Evolutionary conservation across 2,797 vertebrate species (phyloP).

Genomic region (Rhodeus uyekii): DNA sequence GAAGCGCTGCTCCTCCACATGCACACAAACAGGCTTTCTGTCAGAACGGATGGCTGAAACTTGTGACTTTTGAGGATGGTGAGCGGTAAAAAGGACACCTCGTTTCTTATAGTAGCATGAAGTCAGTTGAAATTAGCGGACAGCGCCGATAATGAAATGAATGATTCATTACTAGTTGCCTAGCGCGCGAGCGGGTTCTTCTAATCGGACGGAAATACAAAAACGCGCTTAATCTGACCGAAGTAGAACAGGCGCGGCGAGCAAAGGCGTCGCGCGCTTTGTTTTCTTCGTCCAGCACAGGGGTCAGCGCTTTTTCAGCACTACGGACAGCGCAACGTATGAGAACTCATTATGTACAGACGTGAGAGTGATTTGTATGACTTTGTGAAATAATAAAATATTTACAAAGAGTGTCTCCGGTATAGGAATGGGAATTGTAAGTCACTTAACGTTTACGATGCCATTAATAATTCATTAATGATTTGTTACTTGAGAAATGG

Average conservation of each 20-base stretch:
- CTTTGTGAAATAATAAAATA: not conserved
- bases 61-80: slow-evolving; percentile 21
- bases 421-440: not conserved
- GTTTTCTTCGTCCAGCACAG: not conserved
- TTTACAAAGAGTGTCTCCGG: too few relatives aligned
- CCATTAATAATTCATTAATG: not conserved
- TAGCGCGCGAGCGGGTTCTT: not conserved
- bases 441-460: not conserved
- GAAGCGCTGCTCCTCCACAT: slow-evolving; percentile 1
- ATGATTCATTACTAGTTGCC: not conserved
- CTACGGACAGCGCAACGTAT: slow-evolving; percentile 22
- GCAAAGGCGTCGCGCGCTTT: not conserved
- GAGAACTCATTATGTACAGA: not conserved
- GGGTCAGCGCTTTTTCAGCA: slow-evolving; percentile 18
- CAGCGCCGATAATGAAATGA: not conserved
- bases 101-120: not conserved
- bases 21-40: slow-evolving; percentile 16
- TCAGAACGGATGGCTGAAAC: not conserved
- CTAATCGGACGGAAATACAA: not conserved
- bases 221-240: not conserved
- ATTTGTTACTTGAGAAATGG: not conserved
- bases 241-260: not conserved
- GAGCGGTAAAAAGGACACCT: slow-evolving; percentile 1
- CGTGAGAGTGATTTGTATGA: not conserved
- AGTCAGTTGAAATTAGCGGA: not conserved